Percentiles rank a stretch among this genome's conserved stretches.
phyloP scores from a whole-genome alignment of 2,888 invertebrate species.

The Meloe dianella region DNA sequence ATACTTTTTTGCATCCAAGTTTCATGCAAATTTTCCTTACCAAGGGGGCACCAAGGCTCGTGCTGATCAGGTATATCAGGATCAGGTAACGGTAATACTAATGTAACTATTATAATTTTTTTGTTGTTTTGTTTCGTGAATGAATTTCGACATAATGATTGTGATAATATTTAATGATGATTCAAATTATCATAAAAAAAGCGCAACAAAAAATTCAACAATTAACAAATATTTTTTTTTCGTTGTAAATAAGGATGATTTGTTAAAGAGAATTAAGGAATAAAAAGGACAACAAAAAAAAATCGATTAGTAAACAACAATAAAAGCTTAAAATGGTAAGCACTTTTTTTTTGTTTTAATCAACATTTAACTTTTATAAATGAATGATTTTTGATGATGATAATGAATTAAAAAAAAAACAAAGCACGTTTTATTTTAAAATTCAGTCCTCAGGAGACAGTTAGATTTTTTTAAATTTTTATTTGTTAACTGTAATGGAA shows the following conservation, averaged over 20 bases:
- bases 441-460: slow-evolving; percentile 52
- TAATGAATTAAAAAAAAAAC: slow-evolving; percentile 21
- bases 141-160: slow-evolving; percentile 1
- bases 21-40: slow-evolving; percentile 63
- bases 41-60: slow-evolving; percentile 88
- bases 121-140: too few relatives aligned
- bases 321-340: slow-evolving; percentile 17
- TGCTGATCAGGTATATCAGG: slow-evolving; percentile 88
- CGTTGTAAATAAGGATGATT: neutral
- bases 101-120: slow-evolving; percentile 71
- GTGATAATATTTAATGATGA: slow-evolving; percentile 5
- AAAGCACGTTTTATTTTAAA: slow-evolving; percentile 24
- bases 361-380: neutral
- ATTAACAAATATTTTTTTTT: slow-evolving; percentile 16
- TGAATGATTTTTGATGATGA: slow-evolving; percentile 10
- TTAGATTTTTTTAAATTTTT: slow-evolving; percentile 41
- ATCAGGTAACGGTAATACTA: slow-evolving; percentile 83
- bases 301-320: slow-evolving; percentile 33
- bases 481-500: slow-evolving; percentile 27
- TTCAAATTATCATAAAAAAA: slow-evolving; percentile 24
- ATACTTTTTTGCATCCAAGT: slow-evolving; percentile 28
- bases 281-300: slow-evolving; percentile 31
- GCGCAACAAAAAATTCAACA: slow-evolving; percentile 29
- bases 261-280: slow-evolving; percentile 18
- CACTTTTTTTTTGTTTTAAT: slow-evolving; percentile 8